Evolutionary conservation across 2,797 vertebrate genomes (phyloP).

Genomic region (Cynopterus sphinx): DNA sequence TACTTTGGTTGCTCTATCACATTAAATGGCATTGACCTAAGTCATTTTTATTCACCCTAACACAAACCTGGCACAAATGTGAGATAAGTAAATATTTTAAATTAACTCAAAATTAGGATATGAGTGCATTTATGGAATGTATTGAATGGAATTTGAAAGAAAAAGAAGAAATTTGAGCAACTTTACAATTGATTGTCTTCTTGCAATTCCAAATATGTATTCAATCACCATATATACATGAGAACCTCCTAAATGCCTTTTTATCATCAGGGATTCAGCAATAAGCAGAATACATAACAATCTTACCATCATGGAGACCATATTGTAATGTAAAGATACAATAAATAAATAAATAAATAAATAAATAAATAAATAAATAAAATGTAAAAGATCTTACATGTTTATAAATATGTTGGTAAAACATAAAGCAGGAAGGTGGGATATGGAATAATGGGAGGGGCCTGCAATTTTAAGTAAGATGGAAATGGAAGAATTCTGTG

Average conservation of each 20-base stretch:
- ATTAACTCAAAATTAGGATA: background rate
- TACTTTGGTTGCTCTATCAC: background rate
- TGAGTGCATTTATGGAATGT: background rate
- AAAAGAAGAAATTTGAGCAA: background rate
- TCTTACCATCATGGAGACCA: background rate
- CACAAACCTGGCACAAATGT: background rate
- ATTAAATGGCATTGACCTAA: background rate
- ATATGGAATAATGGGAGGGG: background rate
- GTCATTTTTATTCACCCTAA: background rate
- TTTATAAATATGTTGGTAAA: background rate
- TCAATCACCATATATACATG: background rate
- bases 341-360: background rate
- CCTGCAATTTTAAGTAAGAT: background rate
- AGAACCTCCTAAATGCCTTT: background rate
- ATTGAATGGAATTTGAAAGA: background rate
- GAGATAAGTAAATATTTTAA: conserved; percentile 5
- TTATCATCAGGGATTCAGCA: background rate
- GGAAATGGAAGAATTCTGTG: background rate
- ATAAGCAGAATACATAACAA: background rate
- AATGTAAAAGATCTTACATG: background rate
- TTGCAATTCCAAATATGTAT: background rate
- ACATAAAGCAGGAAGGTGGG: background rate
- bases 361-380: background rate
- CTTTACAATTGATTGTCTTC: background rate
- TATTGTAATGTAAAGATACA: background rate